A percentile compares a stretch with the other conserved stretches of the same genome.
Conservation (phyloP, 2,888 invertebrate species). For the Syritta pipiens region DNA sequence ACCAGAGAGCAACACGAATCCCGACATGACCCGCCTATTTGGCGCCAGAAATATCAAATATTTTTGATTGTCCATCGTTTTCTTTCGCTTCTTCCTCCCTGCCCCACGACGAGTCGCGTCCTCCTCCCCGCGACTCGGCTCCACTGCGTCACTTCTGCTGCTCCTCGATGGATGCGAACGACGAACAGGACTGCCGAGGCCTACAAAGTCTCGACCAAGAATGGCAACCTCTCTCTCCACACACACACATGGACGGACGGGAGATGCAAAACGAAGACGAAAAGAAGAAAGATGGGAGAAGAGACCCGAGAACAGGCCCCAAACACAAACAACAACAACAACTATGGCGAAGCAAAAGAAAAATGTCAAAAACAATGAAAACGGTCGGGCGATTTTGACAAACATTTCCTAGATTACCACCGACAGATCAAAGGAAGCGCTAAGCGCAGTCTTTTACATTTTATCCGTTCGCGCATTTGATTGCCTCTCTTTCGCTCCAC, state of each 20-base stretch:
- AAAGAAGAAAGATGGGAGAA: neutral
- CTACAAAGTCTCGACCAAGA: neutral
- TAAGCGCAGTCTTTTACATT: conserved; percentile 71
- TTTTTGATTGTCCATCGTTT: conserved; percentile 67
- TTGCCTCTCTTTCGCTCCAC: too few species aligned
- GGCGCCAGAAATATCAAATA: conserved; percentile 68
- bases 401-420: conserved; percentile 80
- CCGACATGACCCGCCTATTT: conserved; percentile 66
- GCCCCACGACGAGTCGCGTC: too few species aligned
- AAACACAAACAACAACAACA: neutral
- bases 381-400: conserved; percentile 79
- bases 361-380: conserved; percentile 80
- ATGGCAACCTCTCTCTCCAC: neutral
- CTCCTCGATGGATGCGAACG: neutral
- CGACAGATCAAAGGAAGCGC: conserved; percentile 79
- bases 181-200: neutral
- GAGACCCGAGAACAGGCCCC: neutral
- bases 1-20: conserved; percentile 36
- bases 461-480: conserved; percentile 71
- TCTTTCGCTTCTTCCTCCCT: conserved; percentile 30
- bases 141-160: neutral
- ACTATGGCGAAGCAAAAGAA: conserved; percentile 70
- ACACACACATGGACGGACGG: conserved; percentile 2
- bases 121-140: neutral
- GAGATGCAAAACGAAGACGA: neutral